Evolutionary conservation across 2,888 invertebrate genomes (phyloP), one percentile per base, ranked within the genome.

Genomic region (Rotaria magnacalcarata): DNA sequence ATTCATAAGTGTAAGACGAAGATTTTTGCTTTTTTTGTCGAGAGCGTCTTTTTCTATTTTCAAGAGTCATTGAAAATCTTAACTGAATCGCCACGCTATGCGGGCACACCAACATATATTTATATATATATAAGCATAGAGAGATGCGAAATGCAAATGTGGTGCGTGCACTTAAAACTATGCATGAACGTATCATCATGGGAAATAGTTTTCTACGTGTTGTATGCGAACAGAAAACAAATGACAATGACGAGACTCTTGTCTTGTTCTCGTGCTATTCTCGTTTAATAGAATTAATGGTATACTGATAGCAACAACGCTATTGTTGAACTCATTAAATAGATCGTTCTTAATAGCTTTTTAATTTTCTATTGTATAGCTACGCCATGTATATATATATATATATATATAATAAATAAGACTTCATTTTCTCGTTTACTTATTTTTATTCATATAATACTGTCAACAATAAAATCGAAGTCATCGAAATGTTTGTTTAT

Each of bases 221-320:
- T 19, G 67, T 67, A 67, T 67, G 67, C 34, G 34, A 67, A 67
- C 34, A 27, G 67, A 67, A 67, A 67, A 67, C 67, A 67, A 67
- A 67, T 67, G 67, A 67, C 34, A 67, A 27, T 67, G 19, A 34
- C 34, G 27, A 67, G 34, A 67, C 16, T 34, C 5, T 27, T 14
- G 34, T 34, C 14, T 67, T 19, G 27, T 56, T 56, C n/a, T 60
- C 60, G 4, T 60, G 67, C 34, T 34, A 67, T 11, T 34, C 34
- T 67, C 11, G 34, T 6, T 34, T 19, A 67, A 67, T 67, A 67
- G 67, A 67, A 67, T 67, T 67, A 67, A 19, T 67, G 16, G 10
- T 24, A 41, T 67, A 41, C 27, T 34, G 19, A 14, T 16, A 4
- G 19, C 34, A 34, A 6, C 16, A 67, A 34, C 34, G 24, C 27